Base-by-base conservation (phyloP, 1,140 invertebrate species). In the Glomeris maerens region DNA sequence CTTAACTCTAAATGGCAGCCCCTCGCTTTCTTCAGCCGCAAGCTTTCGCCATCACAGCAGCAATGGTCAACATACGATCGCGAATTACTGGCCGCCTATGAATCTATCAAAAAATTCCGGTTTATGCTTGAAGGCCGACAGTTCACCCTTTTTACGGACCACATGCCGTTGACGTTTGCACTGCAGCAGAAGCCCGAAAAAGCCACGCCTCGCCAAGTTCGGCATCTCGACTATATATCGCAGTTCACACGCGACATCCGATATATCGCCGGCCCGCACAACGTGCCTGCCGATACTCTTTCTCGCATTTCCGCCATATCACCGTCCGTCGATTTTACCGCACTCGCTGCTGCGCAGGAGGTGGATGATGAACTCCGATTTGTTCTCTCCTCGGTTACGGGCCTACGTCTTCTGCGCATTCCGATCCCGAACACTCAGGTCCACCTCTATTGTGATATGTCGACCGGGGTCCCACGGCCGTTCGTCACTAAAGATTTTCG, bases 161-260 rank as follows among this genome's bases (percentile, higher is more conserved):
- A 64, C 44, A 61, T 59, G 39, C 61, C 55, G 0, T 52, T 67
- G 36, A 58, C 39, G 0, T 57, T 25, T 46, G 60, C 59, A 5
- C 57, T 63, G 27, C 27, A 22, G 10, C 29, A 53, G 44, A 45
- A 49, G 1, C 27, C 38, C 2, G 57, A 57, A 14, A 38, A 42
- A 50, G 40, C 47, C 17, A 52, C 55, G 21, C 53, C 62, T 1
- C 5, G 53, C 10, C 52, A 64, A 42, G 20, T 55, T 2, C 28
- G 55, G 7, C 60, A 70, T 20, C 47, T 70, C 0, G 59, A 68
- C 47, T 65, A 50, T n/a, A 65, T 71, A 14, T 50, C 58, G 0
- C 64, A 68, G 54, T 68, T 64, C 50, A 61, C 62, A 0, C 65
- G 60, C 0, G 53, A 64, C 26, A 64, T 70, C 36, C 23, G 50